Conservation (phyloP, 2,113 vertebrate genomes). For the Uria lomvia region DNA sequence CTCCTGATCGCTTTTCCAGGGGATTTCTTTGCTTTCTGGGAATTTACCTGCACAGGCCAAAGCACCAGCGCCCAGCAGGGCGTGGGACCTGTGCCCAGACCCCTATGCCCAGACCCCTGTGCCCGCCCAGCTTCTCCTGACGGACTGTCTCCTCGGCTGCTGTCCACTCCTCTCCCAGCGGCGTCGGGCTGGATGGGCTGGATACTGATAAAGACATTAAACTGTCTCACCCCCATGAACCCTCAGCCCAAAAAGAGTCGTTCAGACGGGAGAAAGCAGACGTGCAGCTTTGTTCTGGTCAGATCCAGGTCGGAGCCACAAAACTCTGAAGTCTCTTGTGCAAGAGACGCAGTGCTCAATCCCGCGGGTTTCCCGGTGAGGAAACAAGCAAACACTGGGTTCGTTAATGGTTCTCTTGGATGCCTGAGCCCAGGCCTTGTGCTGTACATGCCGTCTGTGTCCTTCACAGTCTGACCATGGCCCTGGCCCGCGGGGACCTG, state of each 20-base stretch:
- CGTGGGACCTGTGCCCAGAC: neutral
- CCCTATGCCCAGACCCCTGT: neutral
- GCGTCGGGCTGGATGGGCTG: too few species aligned
- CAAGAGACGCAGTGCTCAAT: neutral
- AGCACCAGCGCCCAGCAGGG: neutral
- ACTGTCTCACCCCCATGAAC: neutral
- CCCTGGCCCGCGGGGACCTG: neutral
- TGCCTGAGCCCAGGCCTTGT: too few species aligned
- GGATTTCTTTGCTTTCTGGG: neutral
- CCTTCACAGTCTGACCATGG: neutral
- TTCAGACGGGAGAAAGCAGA: neutral
- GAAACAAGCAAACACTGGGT: neutral
- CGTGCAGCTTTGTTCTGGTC: neutral
- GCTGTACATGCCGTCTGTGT: too few species aligned
- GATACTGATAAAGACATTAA: too few species aligned
- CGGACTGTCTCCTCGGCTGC: neutral
- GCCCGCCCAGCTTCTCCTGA: rapidly evolving
- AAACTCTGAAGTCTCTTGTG: too few species aligned
- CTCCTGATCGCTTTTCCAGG: neutral
- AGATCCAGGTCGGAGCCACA: neutral
- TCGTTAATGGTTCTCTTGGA: neutral
- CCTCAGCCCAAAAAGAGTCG: neutral
- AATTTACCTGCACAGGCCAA: neutral
- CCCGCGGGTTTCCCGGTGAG: neutral
- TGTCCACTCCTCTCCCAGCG: neutral